A percentile compares a stretch with the other conserved stretches of the same genome.
Evolutionary conservation across 2,888 invertebrate species (phyloP).

Genomic region (Pecten maximus): DNA sequence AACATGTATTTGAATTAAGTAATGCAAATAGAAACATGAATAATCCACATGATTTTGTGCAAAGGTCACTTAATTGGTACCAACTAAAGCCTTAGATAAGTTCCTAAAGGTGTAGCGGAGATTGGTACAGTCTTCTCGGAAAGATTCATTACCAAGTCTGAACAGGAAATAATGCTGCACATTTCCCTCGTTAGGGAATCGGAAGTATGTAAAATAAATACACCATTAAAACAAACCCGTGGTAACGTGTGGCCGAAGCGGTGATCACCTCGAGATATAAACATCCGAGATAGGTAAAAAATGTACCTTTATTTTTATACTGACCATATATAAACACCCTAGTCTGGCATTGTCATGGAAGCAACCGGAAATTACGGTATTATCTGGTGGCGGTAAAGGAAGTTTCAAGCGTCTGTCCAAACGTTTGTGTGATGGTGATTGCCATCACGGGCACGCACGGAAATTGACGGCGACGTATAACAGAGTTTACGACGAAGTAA

Average conservation of each 20-base stretch:
- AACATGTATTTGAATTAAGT: no score
- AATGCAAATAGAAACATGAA: no score
- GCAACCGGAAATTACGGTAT: constrained; percentile 13
- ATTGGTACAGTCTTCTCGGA: no score
- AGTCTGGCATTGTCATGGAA: constrained; percentile 6
- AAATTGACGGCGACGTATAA: constrained; percentile 9
- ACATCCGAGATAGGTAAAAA: neutral
- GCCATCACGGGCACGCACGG: constrained; percentile 16
- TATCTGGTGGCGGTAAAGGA: constrained; percentile 33
- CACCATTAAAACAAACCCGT: neutral
- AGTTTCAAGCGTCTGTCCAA: constrained; percentile 13
- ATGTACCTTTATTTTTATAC: constrained; percentile 1
- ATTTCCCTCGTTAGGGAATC: neutral
- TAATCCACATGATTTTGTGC: no score
- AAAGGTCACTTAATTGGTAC: no score
- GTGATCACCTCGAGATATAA: neutral
- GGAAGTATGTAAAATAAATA: neutral
- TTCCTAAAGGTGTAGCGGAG: no score
- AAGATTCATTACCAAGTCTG: neutral
- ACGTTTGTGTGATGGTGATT: constrained; percentile 20
- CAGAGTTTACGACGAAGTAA: constrained; percentile 14
- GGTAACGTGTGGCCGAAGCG: neutral
- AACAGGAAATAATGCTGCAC: neutral
- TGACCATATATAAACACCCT: neutral
- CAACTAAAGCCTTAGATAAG: no score